Evolutionary conservation across 2,888 invertebrate species (phyloP).

Genomic region (Resseliella maxima): DNA sequence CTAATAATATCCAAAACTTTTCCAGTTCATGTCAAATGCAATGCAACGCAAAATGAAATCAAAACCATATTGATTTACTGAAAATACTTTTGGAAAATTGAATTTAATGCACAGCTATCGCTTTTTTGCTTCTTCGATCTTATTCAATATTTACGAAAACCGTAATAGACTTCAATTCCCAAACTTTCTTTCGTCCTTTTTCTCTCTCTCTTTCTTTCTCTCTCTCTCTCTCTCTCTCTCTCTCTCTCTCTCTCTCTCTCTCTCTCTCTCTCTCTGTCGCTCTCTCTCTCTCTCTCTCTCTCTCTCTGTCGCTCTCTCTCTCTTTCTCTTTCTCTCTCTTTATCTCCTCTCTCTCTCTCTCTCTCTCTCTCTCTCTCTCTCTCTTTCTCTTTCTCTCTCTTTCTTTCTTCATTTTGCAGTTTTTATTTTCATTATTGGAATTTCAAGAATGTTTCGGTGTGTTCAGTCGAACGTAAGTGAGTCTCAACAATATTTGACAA

Average conservation of each 20-base stretch:
- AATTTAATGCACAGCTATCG: neutral
- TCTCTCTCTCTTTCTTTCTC: too few relatives aligned
- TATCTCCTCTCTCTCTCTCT: too few relatives aligned
- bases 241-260: too few relatives aligned
- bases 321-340: too few relatives aligned
- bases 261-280: too few relatives aligned
- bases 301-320: too few relatives aligned
- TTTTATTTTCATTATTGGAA: conserved; percentile 18
- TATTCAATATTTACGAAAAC: too few relatives aligned
- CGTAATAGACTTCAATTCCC: too few relatives aligned
- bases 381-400: neutral
- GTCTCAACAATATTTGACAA: neutral
- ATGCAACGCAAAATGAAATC: neutral
- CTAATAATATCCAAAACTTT: neutral
- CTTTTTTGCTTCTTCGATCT: neutral
- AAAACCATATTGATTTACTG: neutral
- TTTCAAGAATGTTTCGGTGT: neutral
- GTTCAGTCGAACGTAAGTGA: neutral
- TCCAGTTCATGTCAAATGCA: neutral
- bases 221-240: neutral
- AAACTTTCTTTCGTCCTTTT: too few relatives aligned
- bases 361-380: too few relatives aligned
- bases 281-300: too few relatives aligned
- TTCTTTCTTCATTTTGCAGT: neutral
- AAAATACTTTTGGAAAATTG: conserved; percentile 9